These are phyloP conservation scores for Coenobita brevimanus DNA, from an alignment of 1,140 invertebrate genomes.

Conservation along the genomic window DNA sequence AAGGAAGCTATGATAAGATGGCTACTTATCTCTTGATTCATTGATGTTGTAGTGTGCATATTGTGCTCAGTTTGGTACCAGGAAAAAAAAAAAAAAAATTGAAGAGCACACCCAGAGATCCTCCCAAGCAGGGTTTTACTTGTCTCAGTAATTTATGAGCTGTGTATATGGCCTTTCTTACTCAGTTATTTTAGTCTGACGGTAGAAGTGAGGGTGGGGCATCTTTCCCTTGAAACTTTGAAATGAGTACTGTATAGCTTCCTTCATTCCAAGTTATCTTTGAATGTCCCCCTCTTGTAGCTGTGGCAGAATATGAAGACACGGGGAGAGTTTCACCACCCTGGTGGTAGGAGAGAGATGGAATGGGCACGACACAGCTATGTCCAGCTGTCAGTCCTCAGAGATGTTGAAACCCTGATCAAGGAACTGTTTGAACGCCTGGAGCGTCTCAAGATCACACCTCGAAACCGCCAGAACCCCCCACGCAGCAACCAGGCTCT, in stretches of 20 bases:
- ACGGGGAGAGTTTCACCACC: constrained; percentile 72
- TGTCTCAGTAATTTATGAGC: too few species aligned
- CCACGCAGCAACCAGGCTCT: constrained; percentile 72
- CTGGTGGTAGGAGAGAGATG: constrained; percentile 74
- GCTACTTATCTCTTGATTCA: too few species aligned
- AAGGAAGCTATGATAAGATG: too few species aligned
- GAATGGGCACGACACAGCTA: constrained; percentile 83
- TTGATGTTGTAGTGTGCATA: too few species aligned
- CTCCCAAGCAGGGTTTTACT: too few species aligned
- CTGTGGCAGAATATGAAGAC: constrained; percentile 73
- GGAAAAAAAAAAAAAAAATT: too few species aligned
- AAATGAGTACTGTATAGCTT: neutral
- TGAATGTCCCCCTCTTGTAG: constrained; percentile 69
- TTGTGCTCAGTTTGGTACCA: too few species aligned
- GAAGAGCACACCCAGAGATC: too few species aligned
- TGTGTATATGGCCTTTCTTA: too few species aligned
- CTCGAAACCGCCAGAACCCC: constrained; percentile 11
- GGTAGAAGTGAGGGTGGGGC: too few species aligned
- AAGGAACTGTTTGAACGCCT: constrained; percentile 81
- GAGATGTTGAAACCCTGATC: constrained; percentile 83
- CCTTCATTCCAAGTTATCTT: neutral
- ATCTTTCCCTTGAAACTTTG: neutral
- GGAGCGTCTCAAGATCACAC: constrained; percentile 49
- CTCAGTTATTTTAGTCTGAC: too few species aligned
- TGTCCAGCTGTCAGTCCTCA: constrained; percentile 82